These are phyloP conservation scores for Euwallacea similis DNA, from an alignment of 1,140 invertebrate species.

Conservation along the genomic window DNA sequence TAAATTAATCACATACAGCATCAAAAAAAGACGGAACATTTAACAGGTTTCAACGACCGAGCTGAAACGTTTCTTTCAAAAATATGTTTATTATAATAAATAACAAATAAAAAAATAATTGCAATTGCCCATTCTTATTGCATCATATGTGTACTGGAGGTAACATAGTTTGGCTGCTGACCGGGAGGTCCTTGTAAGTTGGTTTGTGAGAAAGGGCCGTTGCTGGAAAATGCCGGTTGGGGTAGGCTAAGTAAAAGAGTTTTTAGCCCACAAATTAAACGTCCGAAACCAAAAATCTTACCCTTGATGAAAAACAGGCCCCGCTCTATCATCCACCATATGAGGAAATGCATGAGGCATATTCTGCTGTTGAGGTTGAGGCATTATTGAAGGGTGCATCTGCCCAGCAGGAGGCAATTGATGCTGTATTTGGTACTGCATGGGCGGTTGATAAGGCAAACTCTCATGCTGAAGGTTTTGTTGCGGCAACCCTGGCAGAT, in stretches of 20 bases:
- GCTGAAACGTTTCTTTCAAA: too few relatives aligned
- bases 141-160: slow-evolving; percentile 37
- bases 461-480: slow-evolving; percentile 7
- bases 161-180: slow-evolving; percentile 38
- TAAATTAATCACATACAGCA: too few relatives aligned
- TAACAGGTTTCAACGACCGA: too few relatives aligned
- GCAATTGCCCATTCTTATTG: neutral
- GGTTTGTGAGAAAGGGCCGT: slow-evolving; percentile 33
- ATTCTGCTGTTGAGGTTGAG: neutral
- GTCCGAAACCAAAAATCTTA: neutral
- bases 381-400: neutral
- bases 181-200: slow-evolving; percentile 26
- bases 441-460: slow-evolving; percentile 14
- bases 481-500: slow-evolving; percentile 16
- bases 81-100: too few relatives aligned
- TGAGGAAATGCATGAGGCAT: slow-evolving; percentile 15
- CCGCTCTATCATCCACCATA: slow-evolving; percentile 19
- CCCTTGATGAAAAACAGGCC: slow-evolving; percentile 10
- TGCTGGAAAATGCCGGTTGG: slow-evolving; percentile 38
- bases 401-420: neutral
- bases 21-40: too few relatives aligned
- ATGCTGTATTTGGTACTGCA: neutral
- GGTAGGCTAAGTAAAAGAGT: slow-evolving; percentile 28
- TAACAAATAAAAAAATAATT: slow-evolving; percentile 4
- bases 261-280: slow-evolving; percentile 23